phyloP scores from a whole-genome alignment of 1,140 invertebrate genomes.

The Drosophila nasuta region DNA sequence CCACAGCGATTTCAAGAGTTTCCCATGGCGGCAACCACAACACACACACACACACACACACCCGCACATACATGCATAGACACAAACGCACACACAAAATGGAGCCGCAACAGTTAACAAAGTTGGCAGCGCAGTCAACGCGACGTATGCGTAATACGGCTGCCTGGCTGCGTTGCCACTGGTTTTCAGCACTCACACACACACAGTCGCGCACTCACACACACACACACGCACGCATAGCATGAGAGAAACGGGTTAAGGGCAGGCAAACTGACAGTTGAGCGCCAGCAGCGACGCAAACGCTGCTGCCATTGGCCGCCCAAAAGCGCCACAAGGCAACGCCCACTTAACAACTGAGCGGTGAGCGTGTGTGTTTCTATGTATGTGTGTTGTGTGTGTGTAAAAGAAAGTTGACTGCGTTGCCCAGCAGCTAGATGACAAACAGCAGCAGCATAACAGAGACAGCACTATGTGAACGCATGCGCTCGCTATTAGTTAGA shows the following conservation, averaged over 20 bases:
- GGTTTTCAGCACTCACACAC: conserved; percentile 60
- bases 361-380: conserved; percentile 16
- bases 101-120: conserved; percentile 51
- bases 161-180: conserved; percentile 71
- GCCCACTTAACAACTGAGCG: conserved; percentile 55
- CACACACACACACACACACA: conserved; percentile 24
- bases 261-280: conserved; percentile 56
- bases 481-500: neutral
- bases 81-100: conserved; percentile 39
- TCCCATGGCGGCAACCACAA: conserved; percentile 52
- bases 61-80: conserved; percentile 12
- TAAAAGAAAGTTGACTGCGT: conserved; percentile 67
- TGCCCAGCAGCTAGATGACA: conserved; percentile 48
- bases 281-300: conserved; percentile 60
- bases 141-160: conserved; percentile 67
- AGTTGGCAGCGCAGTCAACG: conserved; percentile 56
- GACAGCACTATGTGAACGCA: conserved; percentile 14
- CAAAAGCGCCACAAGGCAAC: conserved; percentile 74
- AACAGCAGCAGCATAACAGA: conserved; percentile 20
- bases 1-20: conserved; percentile 44
- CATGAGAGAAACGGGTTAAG: conserved; percentile 62
- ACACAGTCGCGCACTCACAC: conserved; percentile 23
- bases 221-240: conserved; percentile 16
- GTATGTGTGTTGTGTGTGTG: conserved; percentile 29
- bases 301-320: conserved; percentile 59